Evolutionary conservation across 1,140 invertebrate species (phyloP), one percentile per base, ranked within the genome.

Genomic region (Cydia splendana): DNA sequence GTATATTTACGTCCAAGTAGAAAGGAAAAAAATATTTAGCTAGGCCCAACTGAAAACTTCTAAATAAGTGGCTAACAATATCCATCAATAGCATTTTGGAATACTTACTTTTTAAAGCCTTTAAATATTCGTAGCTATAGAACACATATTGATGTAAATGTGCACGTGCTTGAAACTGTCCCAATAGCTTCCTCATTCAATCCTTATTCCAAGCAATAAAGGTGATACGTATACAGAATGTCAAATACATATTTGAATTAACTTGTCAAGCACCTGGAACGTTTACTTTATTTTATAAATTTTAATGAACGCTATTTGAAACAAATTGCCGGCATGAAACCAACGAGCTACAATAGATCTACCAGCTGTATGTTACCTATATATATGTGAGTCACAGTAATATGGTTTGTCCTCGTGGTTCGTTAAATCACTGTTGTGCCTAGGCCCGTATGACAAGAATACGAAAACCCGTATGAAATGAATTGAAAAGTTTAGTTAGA

Each of bases 351-450:
- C 34, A 69, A 30, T 15, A 67, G 7, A 38, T 20, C 38, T n/a
- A n/a, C n/a, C n/a, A 7, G 5, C 13, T 0, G 71, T n/a, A 74
- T 34, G 7, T 24, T 28, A n/a, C 18, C 10, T 51, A 10, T 15
- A 51, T 65, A 4, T 30, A 48, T 18, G 28, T 38, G 48, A 79
- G 34, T 80, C 71, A 80, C 65, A 38, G 15, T 65, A 78, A 83
- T 81, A 62, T 53, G 77, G 83, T 80, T 81, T 76, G 65, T 51
- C 62, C 20, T 77, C 78, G 78, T 65, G 82, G 79, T 84, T 84
- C 82, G 82, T 84, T 84, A 81, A 79, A 84, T 78, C 77, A 67
- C 38, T 48, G 45, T 53, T 69, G 77, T 78, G 79, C 76, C 76
- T 76, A 69, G 79, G 75, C 53, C 38, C 75, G 57, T 76, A 69